Conservation (phyloP, 2,888 invertebrate genomes). For the Mechanitis mazaeus region DNA sequence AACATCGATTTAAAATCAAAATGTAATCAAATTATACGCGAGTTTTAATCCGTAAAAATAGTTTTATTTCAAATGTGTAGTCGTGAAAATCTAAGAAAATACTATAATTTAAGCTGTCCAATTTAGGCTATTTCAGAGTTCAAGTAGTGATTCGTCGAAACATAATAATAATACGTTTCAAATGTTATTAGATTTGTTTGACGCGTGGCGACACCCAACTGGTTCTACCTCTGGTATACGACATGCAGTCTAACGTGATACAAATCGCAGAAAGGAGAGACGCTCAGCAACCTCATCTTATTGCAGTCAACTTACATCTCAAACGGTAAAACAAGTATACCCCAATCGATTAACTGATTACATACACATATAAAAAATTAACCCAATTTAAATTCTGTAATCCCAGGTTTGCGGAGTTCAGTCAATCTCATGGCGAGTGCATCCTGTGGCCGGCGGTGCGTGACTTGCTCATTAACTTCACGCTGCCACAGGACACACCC, state of each 20-base stretch:
- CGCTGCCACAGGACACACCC: conserved; percentile 86
- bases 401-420: conserved; percentile 83
- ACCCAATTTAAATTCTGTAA: not conserved
- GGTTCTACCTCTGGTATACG: conserved; percentile 93
- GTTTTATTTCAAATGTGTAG: no score
- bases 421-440: conserved; percentile 88
- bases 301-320: conserved; percentile 67
- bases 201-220: conserved; percentile 75
- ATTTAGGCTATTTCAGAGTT: not conserved
- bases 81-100: no score
- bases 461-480: conserved; percentile 90
- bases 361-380: no score
- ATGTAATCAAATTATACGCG: no score
- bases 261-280: conserved; percentile 91
- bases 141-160: not conserved
- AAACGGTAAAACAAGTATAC: conserved; percentile 49
- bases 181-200: conserved; percentile 54
- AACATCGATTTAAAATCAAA: no score
- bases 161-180: not conserved
- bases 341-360: not conserved
- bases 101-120: no score
- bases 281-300: conserved; percentile 68
- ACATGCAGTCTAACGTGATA: conserved; percentile 89
- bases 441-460: conserved; percentile 94
- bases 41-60: no score